Percentiles rank a stretch among this genome's conserved stretches.
Conservation (phyloP, 2,888 invertebrate species). For the Drosophila pullipes region DNA sequence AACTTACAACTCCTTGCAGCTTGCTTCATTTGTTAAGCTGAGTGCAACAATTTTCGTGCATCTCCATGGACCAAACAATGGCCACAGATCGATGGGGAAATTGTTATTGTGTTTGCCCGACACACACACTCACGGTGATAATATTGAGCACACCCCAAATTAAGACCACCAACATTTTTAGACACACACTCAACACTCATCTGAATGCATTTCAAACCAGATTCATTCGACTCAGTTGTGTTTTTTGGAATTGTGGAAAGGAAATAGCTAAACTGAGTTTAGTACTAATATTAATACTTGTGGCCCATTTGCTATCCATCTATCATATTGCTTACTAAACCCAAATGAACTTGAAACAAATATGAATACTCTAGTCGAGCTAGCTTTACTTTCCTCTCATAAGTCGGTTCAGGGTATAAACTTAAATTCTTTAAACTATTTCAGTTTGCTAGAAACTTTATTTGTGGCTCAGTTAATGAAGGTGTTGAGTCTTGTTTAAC, state of each 20-base stretch:
- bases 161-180: neutral
- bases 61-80: constrained; percentile 17
- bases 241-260: neutral
- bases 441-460: neutral
- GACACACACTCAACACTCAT: neutral
- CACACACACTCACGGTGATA: constrained; percentile 6
- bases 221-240: neutral
- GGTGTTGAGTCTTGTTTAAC: neutral
- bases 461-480: neutral
- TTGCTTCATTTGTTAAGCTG: constrained; percentile 26
- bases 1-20: neutral
- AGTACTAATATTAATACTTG: neutral
- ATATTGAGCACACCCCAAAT: constrained; percentile 4
- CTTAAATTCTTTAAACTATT: no score
- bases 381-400: no score
- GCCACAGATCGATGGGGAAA: constrained; percentile 25
- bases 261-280: neutral
- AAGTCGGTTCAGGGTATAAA: no score
- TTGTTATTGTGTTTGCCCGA: constrained; percentile 14
- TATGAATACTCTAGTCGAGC: no score
- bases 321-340: no score
- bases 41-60: constrained; percentile 12
- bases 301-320: neutral
- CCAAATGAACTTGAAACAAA: no score
- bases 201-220: constrained; percentile 14